Base-by-base conservation (phyloP, 2,797 vertebrate species). In the Mallotus villosus region DNA sequence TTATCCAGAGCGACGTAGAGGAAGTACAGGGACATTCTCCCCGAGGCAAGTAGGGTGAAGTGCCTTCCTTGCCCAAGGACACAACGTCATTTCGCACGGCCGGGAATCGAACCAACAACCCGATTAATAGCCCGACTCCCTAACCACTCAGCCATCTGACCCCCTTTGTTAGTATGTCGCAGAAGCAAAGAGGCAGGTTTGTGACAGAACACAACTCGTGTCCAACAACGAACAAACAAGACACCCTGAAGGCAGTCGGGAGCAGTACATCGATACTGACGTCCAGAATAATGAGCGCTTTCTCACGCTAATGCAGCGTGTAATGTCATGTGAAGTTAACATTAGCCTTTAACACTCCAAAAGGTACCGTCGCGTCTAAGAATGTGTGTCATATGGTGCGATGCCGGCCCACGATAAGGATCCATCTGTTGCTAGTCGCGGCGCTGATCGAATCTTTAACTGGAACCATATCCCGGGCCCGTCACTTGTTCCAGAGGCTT, bases 351-450 rank as follows among this genome's bases (percentile, higher is more conserved):
- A 83, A 90, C 53, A 86, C 82, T 86, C 2, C 11, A 41, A 41
- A 84, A 79, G 81, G 86, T 92, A 94, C 92, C 27, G 57, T 73
- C 80, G 86, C 67, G 91, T 93, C 93, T 93, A 92, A 91, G 93
- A 94, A 94, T 94, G 92, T 83, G 85, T 59, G 76, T 85, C 60
- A 72, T 61, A 16, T 55, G 49, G 21, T 80, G 67, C 67, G 91
- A 93, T 94, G 79, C 79, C 79, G 75, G 82, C 84, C 86, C 76
- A 80, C 84, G 93, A 94, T 94, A 94, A 92, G 90, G 82, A 84
- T 69, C 91, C 92, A 93, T 92, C 91, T 94, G 93, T 92, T 91
- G 73, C 86, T 85, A 86, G 74, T 84, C 84, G 81, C 85, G 78
- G 84, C 84, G 85, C 75, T 79, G 85, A 77, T 77, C 76, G 78